These are phyloP conservation scores for Pseudomugil tenellus DNA, from an alignment of 2,797 vertebrate species.

Conservation along the genomic window DNA sequence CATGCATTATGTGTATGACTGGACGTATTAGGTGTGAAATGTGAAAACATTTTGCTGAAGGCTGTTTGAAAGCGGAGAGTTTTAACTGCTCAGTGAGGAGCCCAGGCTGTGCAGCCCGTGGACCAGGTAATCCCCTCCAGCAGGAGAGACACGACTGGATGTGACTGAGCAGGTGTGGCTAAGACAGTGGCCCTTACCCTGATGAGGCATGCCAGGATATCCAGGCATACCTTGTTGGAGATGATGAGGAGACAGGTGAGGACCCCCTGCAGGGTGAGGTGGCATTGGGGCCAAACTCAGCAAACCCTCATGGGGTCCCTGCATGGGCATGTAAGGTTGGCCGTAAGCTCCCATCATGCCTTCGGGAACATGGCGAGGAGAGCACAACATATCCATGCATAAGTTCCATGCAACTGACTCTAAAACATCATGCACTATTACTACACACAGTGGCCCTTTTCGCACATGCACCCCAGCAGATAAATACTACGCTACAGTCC, in stretches of 20 bases:
- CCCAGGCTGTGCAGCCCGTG: constrained; percentile 59
- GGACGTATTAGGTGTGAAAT: constrained; percentile 30
- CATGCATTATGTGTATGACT: constrained; percentile 58
- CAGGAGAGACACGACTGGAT: constrained; percentile 81
- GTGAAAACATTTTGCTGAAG: constrained; percentile 27
- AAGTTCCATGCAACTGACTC: constrained; percentile 94
- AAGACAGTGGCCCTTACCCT: constrained; percentile 90
- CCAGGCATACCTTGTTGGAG: constrained; percentile 94
- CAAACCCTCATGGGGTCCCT: constrained; percentile 98
- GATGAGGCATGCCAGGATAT: constrained; percentile 94
- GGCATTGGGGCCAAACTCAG: constrained; percentile 98
- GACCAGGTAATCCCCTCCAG: constrained; percentile 81
- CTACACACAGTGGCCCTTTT: constrained; percentile 60
- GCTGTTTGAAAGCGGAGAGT: constrained; percentile 27
- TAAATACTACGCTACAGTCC: background rate
- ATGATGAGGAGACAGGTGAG: constrained; percentile 86
- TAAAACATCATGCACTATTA: constrained; percentile 81
- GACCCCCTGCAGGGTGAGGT: constrained; percentile 94
- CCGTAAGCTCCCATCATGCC: constrained; percentile 99
- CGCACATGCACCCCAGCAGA: constrained; percentile 47
- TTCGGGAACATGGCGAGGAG: constrained; percentile 84
- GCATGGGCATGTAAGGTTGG: constrained; percentile 97
- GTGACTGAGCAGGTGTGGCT: constrained; percentile 81
- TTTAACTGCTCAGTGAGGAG: constrained; percentile 31
- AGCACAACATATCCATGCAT: constrained; percentile 97